A percentile compares a stretch with the other conserved stretches of the same genome.
Conservation (phyloP, 2,797 vertebrate species). For the Acipenser transmontanus region DNA sequence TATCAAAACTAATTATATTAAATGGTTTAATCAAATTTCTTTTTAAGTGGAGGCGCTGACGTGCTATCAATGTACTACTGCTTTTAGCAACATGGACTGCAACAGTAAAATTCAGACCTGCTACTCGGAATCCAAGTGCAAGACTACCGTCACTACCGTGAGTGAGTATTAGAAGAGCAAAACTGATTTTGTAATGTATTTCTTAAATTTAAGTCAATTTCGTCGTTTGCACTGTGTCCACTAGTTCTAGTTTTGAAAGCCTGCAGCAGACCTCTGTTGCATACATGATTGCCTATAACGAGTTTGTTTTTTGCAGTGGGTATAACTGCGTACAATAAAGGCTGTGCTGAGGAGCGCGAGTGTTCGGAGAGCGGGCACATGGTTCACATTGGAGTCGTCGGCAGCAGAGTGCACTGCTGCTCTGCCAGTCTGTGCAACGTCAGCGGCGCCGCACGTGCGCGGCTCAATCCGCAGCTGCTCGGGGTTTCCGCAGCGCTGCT, state of each 20-base stretch:
- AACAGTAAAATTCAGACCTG: slow-evolving; percentile 9
- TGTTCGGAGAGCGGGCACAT: background rate
- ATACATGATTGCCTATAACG: too few relatives aligned
- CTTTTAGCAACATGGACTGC: slow-evolving; percentile 3
- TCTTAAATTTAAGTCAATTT: background rate
- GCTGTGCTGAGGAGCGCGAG: background rate
- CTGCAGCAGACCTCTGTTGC: too few relatives aligned
- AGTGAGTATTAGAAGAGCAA: background rate
- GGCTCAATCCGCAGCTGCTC: background rate
- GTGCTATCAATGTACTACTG: background rate
- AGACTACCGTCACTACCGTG: background rate
- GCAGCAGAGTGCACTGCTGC: slow-evolving; percentile 4
- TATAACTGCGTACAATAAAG: background rate
- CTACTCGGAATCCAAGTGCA: background rate
- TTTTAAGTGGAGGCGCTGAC: slow-evolving; percentile 5
- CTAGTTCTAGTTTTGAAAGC: too few relatives aligned
- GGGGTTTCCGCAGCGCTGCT: background rate
- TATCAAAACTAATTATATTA: too few relatives aligned
- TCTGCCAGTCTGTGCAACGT: background rate
- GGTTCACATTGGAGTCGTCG: background rate
- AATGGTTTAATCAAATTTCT: background rate
- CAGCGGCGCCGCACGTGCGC: background rate
- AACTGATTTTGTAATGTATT: background rate
- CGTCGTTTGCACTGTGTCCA: too few relatives aligned
- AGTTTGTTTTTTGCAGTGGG: background rate